Evolutionary conservation across 23 tunicate genomes (phyloP).

Genomic region (Halocynthia aurantium): DNA sequence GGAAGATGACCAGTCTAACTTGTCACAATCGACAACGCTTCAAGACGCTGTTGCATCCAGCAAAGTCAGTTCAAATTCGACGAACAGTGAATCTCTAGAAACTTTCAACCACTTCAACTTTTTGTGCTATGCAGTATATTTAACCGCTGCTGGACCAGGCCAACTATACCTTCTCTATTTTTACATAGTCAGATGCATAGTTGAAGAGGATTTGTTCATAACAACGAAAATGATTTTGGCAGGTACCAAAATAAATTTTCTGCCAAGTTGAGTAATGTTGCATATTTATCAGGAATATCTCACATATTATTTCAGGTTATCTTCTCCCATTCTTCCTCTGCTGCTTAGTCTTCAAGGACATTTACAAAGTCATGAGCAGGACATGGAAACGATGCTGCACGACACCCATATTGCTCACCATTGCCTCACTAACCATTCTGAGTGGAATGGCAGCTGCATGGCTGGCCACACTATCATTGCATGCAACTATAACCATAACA

Average conservation of each 20-base stretch:
- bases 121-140: slow-evolving; percentile 8
- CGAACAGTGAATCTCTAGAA: not conserved
- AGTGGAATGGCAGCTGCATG: not conserved
- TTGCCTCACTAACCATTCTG: not conserved
- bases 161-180: slow-evolving; percentile 19
- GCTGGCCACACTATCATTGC: not conserved
- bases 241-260: slow-evolving; percentile 16
- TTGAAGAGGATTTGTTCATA: not conserved
- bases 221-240: slow-evolving; percentile 20
- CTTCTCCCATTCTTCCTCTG: slow-evolving; percentile 1
- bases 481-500: not conserved
- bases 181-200: slow-evolving; percentile 20
- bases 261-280: not conserved
- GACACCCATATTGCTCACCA: not conserved
- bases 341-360: not conserved
- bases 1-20: no score
- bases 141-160: slow-evolving; percentile 12
- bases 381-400: not conserved
- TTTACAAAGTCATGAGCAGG: not conserved
- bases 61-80: no score
- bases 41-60: no score
- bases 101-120: not conserved
- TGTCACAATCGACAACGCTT: no score
- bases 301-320: not conserved
- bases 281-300: not conserved